Percentiles rank a stretch among this genome's conserved stretches.
Evolutionary conservation across 2,113 vertebrate species (phyloP).

Genomic region (Hippocampus abdominalis): DNA sequence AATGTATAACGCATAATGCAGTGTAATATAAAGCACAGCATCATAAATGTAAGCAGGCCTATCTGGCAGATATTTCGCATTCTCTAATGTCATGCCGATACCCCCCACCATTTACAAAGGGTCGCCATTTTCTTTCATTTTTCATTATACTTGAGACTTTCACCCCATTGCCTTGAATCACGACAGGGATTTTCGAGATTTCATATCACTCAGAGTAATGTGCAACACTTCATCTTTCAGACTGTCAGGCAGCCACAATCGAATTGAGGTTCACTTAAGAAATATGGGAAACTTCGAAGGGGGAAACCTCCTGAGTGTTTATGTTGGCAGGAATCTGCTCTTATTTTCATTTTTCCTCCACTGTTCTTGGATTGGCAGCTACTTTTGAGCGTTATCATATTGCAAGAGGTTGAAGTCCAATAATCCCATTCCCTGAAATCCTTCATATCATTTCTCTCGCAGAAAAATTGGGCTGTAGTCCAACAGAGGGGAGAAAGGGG

Average conservation of each 20-base stretch:
- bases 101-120: not conserved
- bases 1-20: not conserved
- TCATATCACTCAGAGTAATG: conserved; percentile 6
- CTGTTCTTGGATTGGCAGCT: conserved; percentile 4
- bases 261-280: conserved; percentile 10
- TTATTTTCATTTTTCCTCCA: conserved; percentile 25
- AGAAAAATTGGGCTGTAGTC: no score
- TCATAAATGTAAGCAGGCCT: not conserved
- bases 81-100: not conserved
- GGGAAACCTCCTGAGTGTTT: conserved; percentile 23
- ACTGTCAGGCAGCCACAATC: not conserved
- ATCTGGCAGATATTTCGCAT: not conserved
- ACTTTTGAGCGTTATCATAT: conserved; percentile 13
- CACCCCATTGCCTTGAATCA: not conserved
- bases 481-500: no score
- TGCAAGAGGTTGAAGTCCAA: not conserved
- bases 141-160: not conserved
- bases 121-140: not conserved
- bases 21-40: not conserved
- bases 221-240: conserved; percentile 6
- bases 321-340: conserved; percentile 29
- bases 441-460: not conserved
- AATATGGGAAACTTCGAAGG: conserved; percentile 15
- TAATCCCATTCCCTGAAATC: not conserved
- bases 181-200: not conserved